Conservation (phyloP, 2,797 vertebrate genomes). For the Arctocebus calabarensis region DNA sequence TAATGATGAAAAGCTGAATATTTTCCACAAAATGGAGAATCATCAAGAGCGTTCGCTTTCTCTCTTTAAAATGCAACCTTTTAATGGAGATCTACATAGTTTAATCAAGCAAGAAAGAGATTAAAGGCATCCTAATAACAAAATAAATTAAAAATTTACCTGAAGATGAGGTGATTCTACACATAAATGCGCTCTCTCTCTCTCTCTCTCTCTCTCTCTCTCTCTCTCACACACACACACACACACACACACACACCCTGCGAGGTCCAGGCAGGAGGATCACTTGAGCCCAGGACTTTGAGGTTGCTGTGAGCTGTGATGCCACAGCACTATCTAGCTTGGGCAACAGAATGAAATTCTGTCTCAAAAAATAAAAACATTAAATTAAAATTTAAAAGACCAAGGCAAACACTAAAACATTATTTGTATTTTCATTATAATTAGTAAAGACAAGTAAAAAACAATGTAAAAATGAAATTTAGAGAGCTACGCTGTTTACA, state of each 20-base stretch:
- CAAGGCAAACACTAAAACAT: neutral
- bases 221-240: neutral
- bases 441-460: neutral
- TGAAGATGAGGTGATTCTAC: neutral
- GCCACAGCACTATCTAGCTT: too few relatives aligned
- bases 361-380: too few relatives aligned
- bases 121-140: neutral
- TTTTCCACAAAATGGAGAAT: neutral
- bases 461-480: neutral
- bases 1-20: neutral
- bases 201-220: too few relatives aligned
- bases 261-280: too few relatives aligned
- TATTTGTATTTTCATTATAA: neutral
- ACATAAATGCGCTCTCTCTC: neutral
- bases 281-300: too few relatives aligned
- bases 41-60: neutral
- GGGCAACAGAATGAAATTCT: too few relatives aligned
- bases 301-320: too few relatives aligned
- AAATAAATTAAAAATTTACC: neutral
- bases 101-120: neutral
- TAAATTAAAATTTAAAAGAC: too few relatives aligned
- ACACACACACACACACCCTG: neutral
- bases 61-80: neutral
- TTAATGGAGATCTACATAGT: neutral
- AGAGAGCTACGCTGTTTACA: neutral